A percentile compares a stretch with the other conserved stretches of the same genome.
phyloP scores from a whole-genome alignment of 2,113 vertebrate species.

The Leptobrachium ailaonicum region DNA sequence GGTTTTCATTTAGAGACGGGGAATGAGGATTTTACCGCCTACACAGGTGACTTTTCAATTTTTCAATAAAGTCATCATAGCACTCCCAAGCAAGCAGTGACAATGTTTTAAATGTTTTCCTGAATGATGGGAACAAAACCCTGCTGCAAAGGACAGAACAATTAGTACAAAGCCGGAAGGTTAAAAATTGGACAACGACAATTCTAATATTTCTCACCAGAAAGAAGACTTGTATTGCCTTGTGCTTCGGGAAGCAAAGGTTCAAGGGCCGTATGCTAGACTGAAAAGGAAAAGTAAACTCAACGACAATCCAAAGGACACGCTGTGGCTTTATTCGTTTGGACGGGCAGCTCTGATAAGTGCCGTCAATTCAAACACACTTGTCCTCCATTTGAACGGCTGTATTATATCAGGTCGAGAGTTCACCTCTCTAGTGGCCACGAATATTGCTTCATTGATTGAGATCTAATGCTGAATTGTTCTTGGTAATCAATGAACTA shows the following conservation, averaged over 20 bases:
- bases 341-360: background rate
- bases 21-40: slow-evolving; percentile 64
- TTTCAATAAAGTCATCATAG: slow-evolving; percentile 60
- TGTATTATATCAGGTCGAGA: slow-evolving; percentile 1
- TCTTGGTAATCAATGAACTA: slow-evolving; percentile 10
- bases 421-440: slow-evolving; percentile 14
- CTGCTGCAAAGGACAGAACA: slow-evolving; percentile 33
- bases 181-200: slow-evolving; percentile 14
- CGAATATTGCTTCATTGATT: background rate
- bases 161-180: slow-evolving; percentile 24
- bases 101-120: slow-evolving; percentile 39
- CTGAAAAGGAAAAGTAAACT: background rate
- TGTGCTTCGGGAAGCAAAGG: background rate
- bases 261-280: slow-evolving; percentile 7
- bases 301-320: background rate
- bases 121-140: slow-evolving; percentile 37
- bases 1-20: slow-evolving; percentile 68
- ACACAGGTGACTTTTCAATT: slow-evolving; percentile 57
- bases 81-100: slow-evolving; percentile 55
- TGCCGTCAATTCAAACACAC: background rate
- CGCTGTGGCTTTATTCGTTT: background rate
- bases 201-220: slow-evolving; percentile 6
- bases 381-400: background rate
- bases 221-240: background rate
- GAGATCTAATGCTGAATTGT: slow-evolving; percentile 25